Evolutionary conservation across 2,888 invertebrate genomes (phyloP).

Genomic region (Agonopterix subpropinquella): DNA sequence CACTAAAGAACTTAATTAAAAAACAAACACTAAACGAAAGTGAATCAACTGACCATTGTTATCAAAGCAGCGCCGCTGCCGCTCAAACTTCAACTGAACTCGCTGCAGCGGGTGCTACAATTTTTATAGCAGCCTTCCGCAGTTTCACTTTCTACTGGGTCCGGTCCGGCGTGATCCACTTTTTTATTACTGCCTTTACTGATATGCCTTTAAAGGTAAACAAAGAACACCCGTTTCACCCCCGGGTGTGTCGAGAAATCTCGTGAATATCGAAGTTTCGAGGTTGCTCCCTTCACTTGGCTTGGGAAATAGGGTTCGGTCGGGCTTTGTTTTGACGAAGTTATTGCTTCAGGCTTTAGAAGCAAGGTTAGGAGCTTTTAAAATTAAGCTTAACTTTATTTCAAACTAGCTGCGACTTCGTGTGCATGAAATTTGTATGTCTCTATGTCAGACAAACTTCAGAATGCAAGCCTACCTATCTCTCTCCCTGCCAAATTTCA

Average conservation of each 20-base stretch:
- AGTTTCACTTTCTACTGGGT: conserved; percentile 69
- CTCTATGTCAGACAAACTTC: too few species aligned
- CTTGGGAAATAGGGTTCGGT: too few species aligned
- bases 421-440: too few species aligned
- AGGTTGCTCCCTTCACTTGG: background rate
- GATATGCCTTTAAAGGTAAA: conserved; percentile 46
- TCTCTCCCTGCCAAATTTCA: too few species aligned
- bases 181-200: conserved; percentile 40
- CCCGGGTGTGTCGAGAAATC: conserved; percentile 13
- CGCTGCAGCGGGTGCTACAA: conserved; percentile 45
- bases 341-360: too few species aligned
- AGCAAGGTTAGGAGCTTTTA: too few species aligned
- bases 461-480: too few species aligned
- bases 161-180: conserved; percentile 58
- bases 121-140: conserved; percentile 63
- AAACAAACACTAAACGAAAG: conserved; percentile 43
- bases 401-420: too few species aligned
- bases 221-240: conserved; percentile 35
- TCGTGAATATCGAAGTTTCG: conserved; percentile 6
- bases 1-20: conserved; percentile 19
- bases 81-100: conserved; percentile 47
- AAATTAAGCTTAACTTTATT: too few species aligned
- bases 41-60: conserved; percentile 59
- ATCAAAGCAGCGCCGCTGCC: conserved; percentile 20
- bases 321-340: too few species aligned